Base-by-base conservation (phyloP, 2,888 invertebrate genomes). In the Lasioglossum calceatum region DNA sequence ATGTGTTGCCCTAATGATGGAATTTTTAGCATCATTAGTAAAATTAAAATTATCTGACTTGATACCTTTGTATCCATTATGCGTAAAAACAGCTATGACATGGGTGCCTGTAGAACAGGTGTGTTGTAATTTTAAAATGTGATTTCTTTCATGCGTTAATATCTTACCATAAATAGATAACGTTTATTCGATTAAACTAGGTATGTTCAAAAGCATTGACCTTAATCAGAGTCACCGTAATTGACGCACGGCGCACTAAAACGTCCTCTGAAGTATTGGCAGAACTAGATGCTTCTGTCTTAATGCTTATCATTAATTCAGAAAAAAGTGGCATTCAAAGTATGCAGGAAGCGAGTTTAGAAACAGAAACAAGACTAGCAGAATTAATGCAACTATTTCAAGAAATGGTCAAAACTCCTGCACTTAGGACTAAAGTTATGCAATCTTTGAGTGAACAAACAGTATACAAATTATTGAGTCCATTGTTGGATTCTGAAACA, bases 371-470 rank as follows among this genome's bases (percentile, higher is more conserved):
- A 75, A 94, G 95, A 88, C 91, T 96, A 19, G 95, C 95, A 8
- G 96, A 96, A 75, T 89, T 96, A 4, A 94, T 96, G 92, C 95
- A 96, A 91, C 92, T 96, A 32, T 92, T 96, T 23, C 94, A 95
- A 85, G 95, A 95, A 84, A 94, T 96, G 92, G 93, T 95, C 12
- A 94, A 94, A 85, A 94, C 93, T 19, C 91, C 94, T 42, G 71
- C 91, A 14, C 90, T 96, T 2, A 92, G 94, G 58, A 90, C 91
- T 14, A 95, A 95, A 89, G 94, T 96, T 14, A 90, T 95, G 75
- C 92, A 94, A 50, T 92, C 93, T 42, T 93, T 96, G 23, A 94
- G 94, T 16, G 94, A 95, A 70, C 93, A 95, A 19, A 90, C 93
- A 2, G 94, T 96, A 90, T 92, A 93, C 3, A 94, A 93, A 83